phyloP scores from a whole-genome alignment of 2,113 vertebrate species.

The Brachyhypopomus gauderio region DNA sequence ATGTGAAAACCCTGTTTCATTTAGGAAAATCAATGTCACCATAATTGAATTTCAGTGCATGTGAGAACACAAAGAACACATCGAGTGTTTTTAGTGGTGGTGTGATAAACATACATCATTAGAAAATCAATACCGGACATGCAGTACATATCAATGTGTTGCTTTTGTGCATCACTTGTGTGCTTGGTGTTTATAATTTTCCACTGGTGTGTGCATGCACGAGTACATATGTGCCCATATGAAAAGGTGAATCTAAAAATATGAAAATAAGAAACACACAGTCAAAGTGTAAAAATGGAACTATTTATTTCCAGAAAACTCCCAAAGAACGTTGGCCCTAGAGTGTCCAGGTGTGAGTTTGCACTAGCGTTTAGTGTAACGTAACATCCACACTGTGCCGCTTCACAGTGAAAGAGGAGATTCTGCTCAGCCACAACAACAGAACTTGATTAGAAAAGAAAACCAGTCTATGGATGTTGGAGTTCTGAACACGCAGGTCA shows the following conservation, averaged over 20 bases:
- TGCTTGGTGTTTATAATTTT: too few species aligned
- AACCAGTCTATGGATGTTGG: conserved; percentile 30
- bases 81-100: too few species aligned
- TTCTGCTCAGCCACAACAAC: conserved; percentile 40
- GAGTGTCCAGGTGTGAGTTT: conserved; percentile 10
- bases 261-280: conserved; percentile 12
- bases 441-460: conserved; percentile 7
- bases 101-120: too few species aligned
- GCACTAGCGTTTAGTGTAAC: conserved; percentile 19
- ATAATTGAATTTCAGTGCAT: too few species aligned
- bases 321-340: conserved; percentile 22
- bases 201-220: too few species aligned
- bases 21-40: too few species aligned
- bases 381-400: conserved; percentile 41
- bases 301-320: conserved; percentile 51
- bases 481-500: conserved; percentile 39
- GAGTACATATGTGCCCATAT: background rate
- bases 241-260: background rate
- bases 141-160: background rate
- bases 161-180: too few species aligned
- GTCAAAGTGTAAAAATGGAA: conserved; percentile 46
- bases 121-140: background rate
- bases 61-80: too few species aligned
- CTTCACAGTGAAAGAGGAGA: conserved; percentile 43
- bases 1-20: too few species aligned